These are phyloP conservation scores for Mesoclemmys tuberculata DNA, from an alignment of 2,113 vertebrate genomes.

Conservation along the genomic window DNA sequence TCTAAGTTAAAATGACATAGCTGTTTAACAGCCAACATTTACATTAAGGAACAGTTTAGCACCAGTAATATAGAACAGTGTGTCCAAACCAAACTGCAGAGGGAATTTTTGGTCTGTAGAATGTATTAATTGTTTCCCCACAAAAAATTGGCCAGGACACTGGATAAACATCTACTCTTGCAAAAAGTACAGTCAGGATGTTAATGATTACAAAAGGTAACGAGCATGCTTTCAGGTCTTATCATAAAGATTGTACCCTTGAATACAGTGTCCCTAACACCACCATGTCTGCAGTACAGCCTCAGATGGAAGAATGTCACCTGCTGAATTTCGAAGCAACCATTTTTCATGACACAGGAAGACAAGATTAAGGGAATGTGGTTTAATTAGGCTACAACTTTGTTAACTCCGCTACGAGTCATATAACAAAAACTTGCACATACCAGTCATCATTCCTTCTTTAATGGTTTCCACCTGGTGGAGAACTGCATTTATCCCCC, in stretches of 20 bases:
- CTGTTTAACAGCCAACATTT: not conserved
- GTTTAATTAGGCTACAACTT: too few species aligned
- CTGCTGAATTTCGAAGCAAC: not conserved
- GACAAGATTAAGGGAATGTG: too few species aligned
- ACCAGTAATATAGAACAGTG: not conserved
- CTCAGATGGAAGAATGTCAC: not conserved
- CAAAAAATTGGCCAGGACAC: not conserved
- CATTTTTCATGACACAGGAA: too few species aligned
- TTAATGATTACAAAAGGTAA: not conserved
- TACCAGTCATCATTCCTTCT: not conserved
- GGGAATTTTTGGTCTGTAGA: not conserved
- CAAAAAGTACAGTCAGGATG: not conserved
- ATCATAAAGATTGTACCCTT: not conserved
- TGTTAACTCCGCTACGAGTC: not conserved
- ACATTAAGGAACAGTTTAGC: not conserved
- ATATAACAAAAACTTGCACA: not conserved
- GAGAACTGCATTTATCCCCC: not conserved
- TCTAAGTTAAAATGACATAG: not conserved
- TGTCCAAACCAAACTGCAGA: not conserved
- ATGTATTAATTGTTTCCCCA: not conserved
- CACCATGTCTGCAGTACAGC: not conserved
- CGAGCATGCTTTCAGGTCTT: not conserved
- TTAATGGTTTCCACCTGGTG: not conserved
- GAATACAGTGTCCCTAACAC: not conserved
- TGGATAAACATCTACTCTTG: not conserved